Base-by-base conservation (phyloP, 2,113 vertebrate species). In the Pomatorhinus ruficollis region DNA sequence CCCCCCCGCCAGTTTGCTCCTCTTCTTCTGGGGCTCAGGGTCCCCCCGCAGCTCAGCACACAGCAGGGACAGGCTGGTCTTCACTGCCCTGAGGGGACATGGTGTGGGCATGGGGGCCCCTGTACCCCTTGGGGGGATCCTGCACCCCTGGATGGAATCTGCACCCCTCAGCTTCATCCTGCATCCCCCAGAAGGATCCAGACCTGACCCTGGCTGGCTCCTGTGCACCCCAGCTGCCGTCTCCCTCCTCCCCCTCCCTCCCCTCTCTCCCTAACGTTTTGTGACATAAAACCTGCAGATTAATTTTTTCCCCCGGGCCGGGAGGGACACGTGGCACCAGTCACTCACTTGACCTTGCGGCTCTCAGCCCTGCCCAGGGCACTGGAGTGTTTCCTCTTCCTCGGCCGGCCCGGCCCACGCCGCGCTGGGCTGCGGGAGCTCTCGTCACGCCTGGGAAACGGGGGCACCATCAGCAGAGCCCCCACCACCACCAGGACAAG, bases 291-390 rank as follows among this genome's bases (percentile, higher is more conserved):
- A 97, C 97, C 97, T 84, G 37, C 90, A 97, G 93, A 97, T 98
- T 98, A 94, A 96, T 97, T 97, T 96, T 97, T 93, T 93, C 63
- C 47, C 70, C 53, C 3, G 16, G 28, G 54, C 47, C 11, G 0
- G 8, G 37, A 10, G 35, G 64, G 25, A 24, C 76, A 22, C 8
- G 23, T 3, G 37, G 83, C 57, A 25, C 25, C 18, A 15, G 74
- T 64, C 92, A 98, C 99, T 99, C 97, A 99, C 99, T 98, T 99
- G 97, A 98, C 98, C 98, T 98, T 99, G 96, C 98, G 97, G 98
- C 98, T 82, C 65, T 98, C 97, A 44, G 98, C 63, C 96, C 98
- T 84, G 97, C 98, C 83, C 86, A 98, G 96, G 4, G 97, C 76
- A 52, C 97, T 97, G 81, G 96, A 96, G 94, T 98, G 97, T 81